These are phyloP conservation scores for Physeter macrocephalus DNA, from an alignment of 2,113 vertebrate genomes.

Conservation along the genomic window DNA sequence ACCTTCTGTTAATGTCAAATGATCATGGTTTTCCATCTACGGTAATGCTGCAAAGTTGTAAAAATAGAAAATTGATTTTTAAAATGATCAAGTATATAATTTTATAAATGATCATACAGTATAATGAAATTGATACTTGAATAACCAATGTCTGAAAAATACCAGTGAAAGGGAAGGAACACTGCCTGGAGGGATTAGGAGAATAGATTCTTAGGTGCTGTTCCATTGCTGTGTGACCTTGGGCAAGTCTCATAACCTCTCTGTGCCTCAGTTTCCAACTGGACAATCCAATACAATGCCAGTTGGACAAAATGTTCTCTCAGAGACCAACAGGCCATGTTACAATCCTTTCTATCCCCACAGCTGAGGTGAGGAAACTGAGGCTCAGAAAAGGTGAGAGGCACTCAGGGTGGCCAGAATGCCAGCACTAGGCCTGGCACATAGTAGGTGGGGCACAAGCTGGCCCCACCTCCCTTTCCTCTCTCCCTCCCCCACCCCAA, in stretches of 20 bases:
- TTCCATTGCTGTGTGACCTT: neutral
- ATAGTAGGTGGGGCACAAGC: neutral
- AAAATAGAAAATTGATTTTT: neutral
- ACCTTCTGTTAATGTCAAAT: neutral
- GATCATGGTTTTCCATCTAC: neutral
- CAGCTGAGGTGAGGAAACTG: neutral
- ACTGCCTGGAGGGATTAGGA: neutral
- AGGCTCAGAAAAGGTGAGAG: neutral
- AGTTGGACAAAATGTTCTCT: neutral
- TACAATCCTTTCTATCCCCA: neutral
- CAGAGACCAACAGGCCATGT: neutral
- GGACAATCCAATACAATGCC: neutral
- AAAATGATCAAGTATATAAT: neutral
- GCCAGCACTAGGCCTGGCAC: fast-evolving
- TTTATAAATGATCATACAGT: neutral
- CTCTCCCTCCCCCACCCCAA: too few species aligned
- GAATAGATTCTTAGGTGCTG: neutral
- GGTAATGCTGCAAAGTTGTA: neutral
- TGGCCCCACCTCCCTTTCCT: neutral
- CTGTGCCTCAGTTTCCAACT: neutral
- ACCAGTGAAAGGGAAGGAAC: neutral
- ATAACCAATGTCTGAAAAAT: neutral
- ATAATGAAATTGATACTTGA: neutral
- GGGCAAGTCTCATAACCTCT: neutral
- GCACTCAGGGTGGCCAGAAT: too few species aligned